Conservation (phyloP, 2,113 vertebrate species). For the Ictalurus furcatus region DNA sequence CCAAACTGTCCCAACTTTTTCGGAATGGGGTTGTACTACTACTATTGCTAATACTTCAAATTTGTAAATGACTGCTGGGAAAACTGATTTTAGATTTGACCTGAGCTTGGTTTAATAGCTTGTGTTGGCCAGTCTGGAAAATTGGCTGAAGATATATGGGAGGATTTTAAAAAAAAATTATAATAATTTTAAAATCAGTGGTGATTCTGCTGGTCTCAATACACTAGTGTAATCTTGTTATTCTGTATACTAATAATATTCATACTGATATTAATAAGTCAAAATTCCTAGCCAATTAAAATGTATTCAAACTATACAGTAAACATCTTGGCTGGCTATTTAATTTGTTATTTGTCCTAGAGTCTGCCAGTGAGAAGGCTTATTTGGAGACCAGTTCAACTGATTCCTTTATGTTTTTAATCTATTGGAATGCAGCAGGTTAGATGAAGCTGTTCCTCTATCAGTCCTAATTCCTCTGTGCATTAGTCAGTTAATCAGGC, state of each 20-base stretch:
- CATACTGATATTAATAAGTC: background rate
- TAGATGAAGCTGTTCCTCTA: constrained; percentile 10
- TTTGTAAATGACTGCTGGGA: background rate
- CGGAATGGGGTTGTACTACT: too few species aligned
- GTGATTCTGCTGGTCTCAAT: background rate
- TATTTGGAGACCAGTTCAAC: constrained; percentile 3
- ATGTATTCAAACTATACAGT: background rate
- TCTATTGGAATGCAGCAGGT: constrained; percentile 31
- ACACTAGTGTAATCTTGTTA: background rate
- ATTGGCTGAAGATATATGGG: background rate
- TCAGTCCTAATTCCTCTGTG: constrained; percentile 36
- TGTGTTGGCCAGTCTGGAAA: background rate
- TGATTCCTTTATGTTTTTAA: background rate
- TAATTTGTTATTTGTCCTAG: background rate
- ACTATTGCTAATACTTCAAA: background rate
- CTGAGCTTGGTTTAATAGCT: background rate
- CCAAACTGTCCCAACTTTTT: too few species aligned
- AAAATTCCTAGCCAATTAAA: background rate
- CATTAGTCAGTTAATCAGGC: constrained; percentile 36
- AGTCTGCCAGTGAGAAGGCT: background rate
- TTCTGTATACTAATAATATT: background rate
- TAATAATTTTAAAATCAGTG: background rate
- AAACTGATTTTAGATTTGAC: background rate
- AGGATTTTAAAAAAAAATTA: background rate
- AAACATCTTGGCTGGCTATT: background rate